These are phyloP conservation scores for Coelopa pilipes DNA, from an alignment of 2,888 invertebrate species.

Conservation along the genomic window DNA sequence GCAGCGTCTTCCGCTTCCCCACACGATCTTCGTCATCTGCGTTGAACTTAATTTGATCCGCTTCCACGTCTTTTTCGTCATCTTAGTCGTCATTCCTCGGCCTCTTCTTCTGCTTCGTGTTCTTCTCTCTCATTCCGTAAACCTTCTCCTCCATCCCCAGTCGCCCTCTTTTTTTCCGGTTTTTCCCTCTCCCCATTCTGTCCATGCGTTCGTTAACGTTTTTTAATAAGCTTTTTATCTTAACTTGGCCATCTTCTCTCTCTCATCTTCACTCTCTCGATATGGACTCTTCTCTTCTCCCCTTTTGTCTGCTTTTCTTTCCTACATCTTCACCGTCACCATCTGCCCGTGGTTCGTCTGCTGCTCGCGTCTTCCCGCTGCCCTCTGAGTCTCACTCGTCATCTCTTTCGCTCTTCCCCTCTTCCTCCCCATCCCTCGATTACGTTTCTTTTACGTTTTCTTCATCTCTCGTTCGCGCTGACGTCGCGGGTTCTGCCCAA, in stretches of 20 bases:
- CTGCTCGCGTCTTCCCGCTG: background rate
- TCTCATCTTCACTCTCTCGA: background rate
- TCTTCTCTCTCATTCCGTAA: background rate
- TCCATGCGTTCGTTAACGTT: background rate
- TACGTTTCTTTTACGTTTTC: background rate
- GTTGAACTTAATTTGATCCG: background rate
- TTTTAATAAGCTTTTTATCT: constrained; percentile 16
- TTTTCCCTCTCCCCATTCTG: too few relatives aligned
- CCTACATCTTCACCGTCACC: background rate
- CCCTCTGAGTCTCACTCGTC: too few relatives aligned
- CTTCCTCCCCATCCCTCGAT: too few relatives aligned
- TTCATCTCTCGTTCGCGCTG: background rate
- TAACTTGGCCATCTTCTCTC: constrained; percentile 22
- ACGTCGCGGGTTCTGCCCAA: background rate
- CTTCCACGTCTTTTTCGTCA: background rate
- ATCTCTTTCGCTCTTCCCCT: too few relatives aligned
- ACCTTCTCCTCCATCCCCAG: too few relatives aligned
- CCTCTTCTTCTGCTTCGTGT: background rate
- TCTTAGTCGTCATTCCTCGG: background rate
- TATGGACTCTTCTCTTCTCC: background rate
- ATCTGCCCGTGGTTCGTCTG: background rate
- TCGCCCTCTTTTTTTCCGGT: too few relatives aligned
- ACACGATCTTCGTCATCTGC: too few relatives aligned
- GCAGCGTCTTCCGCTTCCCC: too few relatives aligned
- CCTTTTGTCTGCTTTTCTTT: background rate